These are phyloP conservation scores for Polyommatus icarus DNA, from an alignment of 2,888 invertebrate genomes.

Conservation along the genomic window DNA sequence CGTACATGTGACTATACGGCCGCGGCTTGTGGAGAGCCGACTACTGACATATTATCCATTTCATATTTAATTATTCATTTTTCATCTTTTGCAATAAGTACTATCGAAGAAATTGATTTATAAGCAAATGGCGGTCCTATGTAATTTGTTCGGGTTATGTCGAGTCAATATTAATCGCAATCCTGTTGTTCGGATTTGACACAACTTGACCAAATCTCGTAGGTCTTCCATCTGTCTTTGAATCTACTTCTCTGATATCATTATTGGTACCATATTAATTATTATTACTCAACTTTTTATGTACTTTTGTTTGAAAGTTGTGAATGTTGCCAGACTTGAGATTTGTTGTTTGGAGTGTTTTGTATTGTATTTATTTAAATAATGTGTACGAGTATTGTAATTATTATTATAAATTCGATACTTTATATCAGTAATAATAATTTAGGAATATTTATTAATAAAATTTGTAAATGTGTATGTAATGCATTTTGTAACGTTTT, in stretches of 20 bases:
- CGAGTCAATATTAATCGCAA: no score
- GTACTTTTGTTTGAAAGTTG: not conserved
- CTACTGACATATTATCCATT: slow-evolving; percentile 33
- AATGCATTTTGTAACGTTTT: slow-evolving; percentile 21
- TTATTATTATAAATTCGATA: not conserved
- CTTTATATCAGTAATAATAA: not conserved
- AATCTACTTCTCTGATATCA: no score
- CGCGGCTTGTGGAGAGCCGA: slow-evolving; percentile 60
- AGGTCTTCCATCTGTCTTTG: no score
- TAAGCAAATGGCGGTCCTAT: no score
- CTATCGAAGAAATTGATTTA: no score
- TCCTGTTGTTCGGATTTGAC: no score
- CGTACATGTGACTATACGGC: slow-evolving; percentile 70
- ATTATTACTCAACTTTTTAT: no score
- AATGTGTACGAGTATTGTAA: not conserved
- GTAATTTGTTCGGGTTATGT: no score
- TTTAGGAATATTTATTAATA: slow-evolving; percentile 15
- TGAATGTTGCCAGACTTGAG: not conserved
- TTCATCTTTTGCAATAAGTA: no score
- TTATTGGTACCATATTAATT: no score
- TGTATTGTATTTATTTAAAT: slow-evolving; percentile 1
- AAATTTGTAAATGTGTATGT: slow-evolving; percentile 17
- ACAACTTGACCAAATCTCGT: no score
- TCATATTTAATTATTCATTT: no score
- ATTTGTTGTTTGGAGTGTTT: not conserved